phyloP scores from a whole-genome alignment of 2,113 vertebrate genomes.

The Acinonyx jubatus region DNA sequence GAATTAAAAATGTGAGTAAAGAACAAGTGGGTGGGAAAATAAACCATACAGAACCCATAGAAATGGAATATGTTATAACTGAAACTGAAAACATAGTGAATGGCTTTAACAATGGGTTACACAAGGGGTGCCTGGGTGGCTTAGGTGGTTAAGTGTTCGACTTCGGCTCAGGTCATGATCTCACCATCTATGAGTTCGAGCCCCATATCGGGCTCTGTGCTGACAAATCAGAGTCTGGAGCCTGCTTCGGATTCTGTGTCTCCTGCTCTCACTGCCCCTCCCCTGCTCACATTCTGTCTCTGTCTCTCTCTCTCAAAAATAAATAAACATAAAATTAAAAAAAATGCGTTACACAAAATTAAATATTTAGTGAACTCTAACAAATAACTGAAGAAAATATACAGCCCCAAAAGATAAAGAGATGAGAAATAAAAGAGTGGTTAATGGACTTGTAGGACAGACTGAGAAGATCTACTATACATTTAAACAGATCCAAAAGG shows the following conservation, averaged over 20 bases:
- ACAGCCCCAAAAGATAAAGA: background rate
- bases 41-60: background rate
- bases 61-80: background rate
- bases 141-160: too few species aligned
- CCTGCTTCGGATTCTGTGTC: too few species aligned
- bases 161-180: too few species aligned
- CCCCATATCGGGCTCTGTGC: too few species aligned
- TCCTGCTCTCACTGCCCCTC: too few species aligned
- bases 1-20: background rate
- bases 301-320: too few species aligned
- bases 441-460: background rate
- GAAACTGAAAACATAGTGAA: conserved; percentile 12
- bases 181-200: too few species aligned
- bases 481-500: background rate
- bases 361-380: background rate
- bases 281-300: too few species aligned
- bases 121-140: background rate
- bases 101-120: background rate
- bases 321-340: too few species aligned
- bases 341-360: background rate
- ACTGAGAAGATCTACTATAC: background rate
- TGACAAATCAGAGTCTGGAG: too few species aligned
- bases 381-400: background rate
- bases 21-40: background rate
- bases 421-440: background rate